These are phyloP conservation scores for Volucella bombylans DNA, from an alignment of 2,888 invertebrate genomes.

Conservation along the genomic window DNA sequence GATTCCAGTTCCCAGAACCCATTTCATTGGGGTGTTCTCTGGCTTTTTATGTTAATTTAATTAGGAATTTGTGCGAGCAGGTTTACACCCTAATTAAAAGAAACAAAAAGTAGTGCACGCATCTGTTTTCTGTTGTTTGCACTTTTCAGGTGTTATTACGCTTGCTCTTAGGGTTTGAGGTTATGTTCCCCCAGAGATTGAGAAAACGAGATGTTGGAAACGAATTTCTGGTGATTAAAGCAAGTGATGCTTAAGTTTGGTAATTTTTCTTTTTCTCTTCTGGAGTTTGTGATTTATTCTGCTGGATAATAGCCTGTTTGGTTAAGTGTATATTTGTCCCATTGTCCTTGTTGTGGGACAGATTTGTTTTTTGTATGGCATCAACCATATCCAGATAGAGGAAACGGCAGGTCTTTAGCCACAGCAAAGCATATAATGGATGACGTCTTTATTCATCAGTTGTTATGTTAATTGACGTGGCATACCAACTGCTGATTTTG, in stretches of 20 bases:
- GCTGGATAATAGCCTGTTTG: background rate
- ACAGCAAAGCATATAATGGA: slow-evolving; percentile 3
- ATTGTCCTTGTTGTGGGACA: background rate
- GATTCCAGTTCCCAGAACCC: background rate
- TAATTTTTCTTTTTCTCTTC: slow-evolving; percentile 4
- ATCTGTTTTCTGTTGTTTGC: slow-evolving; percentile 46
- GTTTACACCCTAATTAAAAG: slow-evolving; percentile 64
- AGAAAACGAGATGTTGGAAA: background rate
- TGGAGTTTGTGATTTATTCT: slow-evolving; percentile 9
- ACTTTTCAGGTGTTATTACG: slow-evolving; percentile 39
- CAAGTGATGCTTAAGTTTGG: slow-evolving; percentile 5
- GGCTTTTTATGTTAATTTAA: slow-evolving; percentile 53
- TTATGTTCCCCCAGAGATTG: background rate
- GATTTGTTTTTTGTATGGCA: too few species aligned
- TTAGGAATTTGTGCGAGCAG: slow-evolving; percentile 50
- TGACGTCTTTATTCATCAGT: slow-evolving; percentile 27
- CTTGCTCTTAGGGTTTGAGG: background rate
- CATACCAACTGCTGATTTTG: background rate
- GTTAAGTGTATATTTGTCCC: background rate
- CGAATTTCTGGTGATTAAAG: slow-evolving; percentile 20
- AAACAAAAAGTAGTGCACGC: slow-evolving; percentile 41
- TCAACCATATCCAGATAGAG: background rate
- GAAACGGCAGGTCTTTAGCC: background rate
- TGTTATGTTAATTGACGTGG: slow-evolving; percentile 8
- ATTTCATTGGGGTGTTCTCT: slow-evolving; percentile 16